Conservation (phyloP, 2,113 vertebrate species). For the Dasypus novemcinctus region DNA sequence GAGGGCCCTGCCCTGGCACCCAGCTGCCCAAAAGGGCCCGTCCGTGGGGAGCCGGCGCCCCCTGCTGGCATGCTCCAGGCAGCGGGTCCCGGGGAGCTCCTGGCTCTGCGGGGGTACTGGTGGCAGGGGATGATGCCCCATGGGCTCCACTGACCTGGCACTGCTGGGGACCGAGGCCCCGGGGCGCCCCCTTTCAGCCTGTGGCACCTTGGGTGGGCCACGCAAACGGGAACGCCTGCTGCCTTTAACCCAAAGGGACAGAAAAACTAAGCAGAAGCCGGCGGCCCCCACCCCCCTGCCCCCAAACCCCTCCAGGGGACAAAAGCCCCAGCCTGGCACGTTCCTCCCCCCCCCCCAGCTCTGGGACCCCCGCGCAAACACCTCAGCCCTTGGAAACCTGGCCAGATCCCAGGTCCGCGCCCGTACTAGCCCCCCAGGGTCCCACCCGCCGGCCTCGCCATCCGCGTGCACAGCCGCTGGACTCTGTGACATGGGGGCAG, state of each 20-base stretch:
- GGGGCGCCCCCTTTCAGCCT: slow-evolving; percentile 61
- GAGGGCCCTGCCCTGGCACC: not conserved
- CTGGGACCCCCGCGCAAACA: slow-evolving; percentile 68
- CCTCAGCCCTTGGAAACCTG: slow-evolving; percentile 71
- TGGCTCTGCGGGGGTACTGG: not conserved
- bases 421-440: slow-evolving; percentile 69
- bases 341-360: slow-evolving; percentile 54
- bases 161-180: slow-evolving; percentile 41
- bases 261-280: slow-evolving; percentile 73
- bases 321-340: slow-evolving; percentile 63
- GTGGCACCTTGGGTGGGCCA: slow-evolving; percentile 62
- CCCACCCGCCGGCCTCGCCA: slow-evolving; percentile 71
- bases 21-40: not conserved
- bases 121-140: not conserved
- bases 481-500: slow-evolving; percentile 27
- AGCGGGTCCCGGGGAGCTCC: not conserved
- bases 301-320: slow-evolving; percentile 56
- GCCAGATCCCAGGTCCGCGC: slow-evolving; percentile 70
- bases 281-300: slow-evolving; percentile 48
- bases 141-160: not conserved
- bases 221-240: slow-evolving; percentile 66
- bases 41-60: slow-evolving; percentile 49
- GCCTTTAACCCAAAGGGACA: slow-evolving; percentile 73
- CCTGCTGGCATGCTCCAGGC: slow-evolving; percentile 45
- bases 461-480: slow-evolving; percentile 74